Evolutionary conservation across 1,140 invertebrate species (phyloP).

Genomic region (Drosophila punjabiensis): DNA sequence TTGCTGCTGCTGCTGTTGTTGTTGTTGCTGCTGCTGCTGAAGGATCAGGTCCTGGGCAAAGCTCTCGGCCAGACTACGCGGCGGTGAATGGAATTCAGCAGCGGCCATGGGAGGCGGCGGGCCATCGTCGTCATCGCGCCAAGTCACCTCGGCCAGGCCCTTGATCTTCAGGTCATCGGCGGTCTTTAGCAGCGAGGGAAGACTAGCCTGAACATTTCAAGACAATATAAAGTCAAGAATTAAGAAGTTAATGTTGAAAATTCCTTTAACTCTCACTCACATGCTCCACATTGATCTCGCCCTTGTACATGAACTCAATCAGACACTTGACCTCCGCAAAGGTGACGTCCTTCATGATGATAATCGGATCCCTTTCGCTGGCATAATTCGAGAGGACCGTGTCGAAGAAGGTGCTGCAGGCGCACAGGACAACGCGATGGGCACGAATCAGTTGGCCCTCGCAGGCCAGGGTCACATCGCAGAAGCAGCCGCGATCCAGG

Average conservation of each 20-base stretch:
- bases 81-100: slow-evolving; percentile 80
- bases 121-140: slow-evolving; percentile 87
- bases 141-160: slow-evolving; percentile 94
- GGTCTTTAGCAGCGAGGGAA: slow-evolving; percentile 94
- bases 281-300: slow-evolving; percentile 96
- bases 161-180: slow-evolving; percentile 96
- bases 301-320: slow-evolving; percentile 98
- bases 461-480: slow-evolving; percentile 95
- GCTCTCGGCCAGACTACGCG: slow-evolving; percentile 59
- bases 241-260: too few species aligned
- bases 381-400: slow-evolving; percentile 95
- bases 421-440: slow-evolving; percentile 92
- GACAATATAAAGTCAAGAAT: neutral
- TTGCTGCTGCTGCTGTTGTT: slow-evolving; percentile 16
- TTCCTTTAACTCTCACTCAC: too few species aligned
- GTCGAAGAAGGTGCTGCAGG: slow-evolving; percentile 96
- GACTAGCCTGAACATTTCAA: slow-evolving; percentile 88
- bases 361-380: slow-evolving; percentile 92
- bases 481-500: slow-evolving; percentile 94
- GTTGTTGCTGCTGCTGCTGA: slow-evolving; percentile 51
- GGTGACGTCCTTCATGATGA: slow-evolving; percentile 94
- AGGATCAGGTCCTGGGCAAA: slow-evolving; percentile 64
- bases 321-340: slow-evolving; percentile 94
- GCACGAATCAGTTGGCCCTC: slow-evolving; percentile 95
- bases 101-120: slow-evolving; percentile 84